These are phyloP conservation scores for Sturnira hondurensis DNA, from an alignment of 2,113 vertebrate genomes.

Conservation along the genomic window DNA sequence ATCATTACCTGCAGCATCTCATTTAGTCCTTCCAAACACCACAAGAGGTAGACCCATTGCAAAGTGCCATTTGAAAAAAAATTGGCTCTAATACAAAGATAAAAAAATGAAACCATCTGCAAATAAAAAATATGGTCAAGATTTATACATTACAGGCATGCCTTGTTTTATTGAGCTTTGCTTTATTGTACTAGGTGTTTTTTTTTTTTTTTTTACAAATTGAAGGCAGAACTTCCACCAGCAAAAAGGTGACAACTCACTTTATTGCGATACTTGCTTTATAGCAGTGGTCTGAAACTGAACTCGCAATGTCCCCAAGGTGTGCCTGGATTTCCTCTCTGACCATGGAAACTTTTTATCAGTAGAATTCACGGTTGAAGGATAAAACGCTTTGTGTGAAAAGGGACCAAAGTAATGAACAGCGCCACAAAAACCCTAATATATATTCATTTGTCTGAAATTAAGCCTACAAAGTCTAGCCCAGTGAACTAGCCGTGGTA, in stretches of 20 bases:
- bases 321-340: neutral
- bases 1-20: neutral
- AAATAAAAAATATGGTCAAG: neutral
- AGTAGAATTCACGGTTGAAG: neutral
- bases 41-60: neutral
- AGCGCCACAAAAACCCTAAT: neutral
- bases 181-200: neutral
- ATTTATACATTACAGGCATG: neutral
- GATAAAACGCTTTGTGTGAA: constrained; percentile 3
- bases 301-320: neutral
- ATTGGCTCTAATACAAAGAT: neutral
- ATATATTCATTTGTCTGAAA: neutral
- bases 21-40: neutral
- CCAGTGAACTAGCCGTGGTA: neutral
- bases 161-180: neutral
- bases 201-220: neutral
- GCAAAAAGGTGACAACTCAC: neutral
- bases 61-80: neutral
- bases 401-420: neutral
- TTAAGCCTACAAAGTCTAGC: neutral
- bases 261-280: neutral
- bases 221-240: neutral
- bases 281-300: neutral
- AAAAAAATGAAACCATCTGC: neutral
- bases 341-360: neutral